Evolutionary conservation across 2,113 vertebrate species (phyloP).

Genomic region (Verasper variegatus): DNA sequence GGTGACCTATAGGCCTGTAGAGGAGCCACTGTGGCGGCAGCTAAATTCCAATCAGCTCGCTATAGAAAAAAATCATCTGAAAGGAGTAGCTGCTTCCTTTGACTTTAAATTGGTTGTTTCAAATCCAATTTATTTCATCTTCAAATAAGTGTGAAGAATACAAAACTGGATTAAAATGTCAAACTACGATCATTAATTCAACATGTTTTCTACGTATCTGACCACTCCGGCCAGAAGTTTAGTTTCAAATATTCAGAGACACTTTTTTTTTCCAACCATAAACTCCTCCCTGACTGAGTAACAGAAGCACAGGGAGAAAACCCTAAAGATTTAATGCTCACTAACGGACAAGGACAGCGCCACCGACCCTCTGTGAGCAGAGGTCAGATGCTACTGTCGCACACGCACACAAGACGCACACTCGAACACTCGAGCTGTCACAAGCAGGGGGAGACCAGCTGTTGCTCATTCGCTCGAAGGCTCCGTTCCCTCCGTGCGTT

Average conservation of each 20-base stretch:
- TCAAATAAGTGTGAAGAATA: background rate
- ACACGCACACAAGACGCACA: conserved; percentile 39
- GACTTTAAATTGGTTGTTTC: background rate
- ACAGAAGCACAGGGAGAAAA: background rate
- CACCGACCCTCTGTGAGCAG: conserved; percentile 35
- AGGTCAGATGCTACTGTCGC: conserved; percentile 52
- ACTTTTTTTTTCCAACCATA: background rate
- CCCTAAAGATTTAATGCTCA: background rate
- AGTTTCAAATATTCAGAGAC: background rate
- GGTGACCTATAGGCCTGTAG: conserved; percentile 21
- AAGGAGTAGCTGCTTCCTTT: background rate
- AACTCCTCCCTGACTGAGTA: background rate
- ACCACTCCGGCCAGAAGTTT: background rate
- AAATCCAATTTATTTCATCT: background rate
- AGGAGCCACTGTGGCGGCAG: background rate
- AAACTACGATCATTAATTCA: too few species aligned
- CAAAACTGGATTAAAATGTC: background rate
- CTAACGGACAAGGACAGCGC: conserved; percentile 22
- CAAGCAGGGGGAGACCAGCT: conserved; percentile 69
- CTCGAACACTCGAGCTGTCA: conserved; percentile 60
- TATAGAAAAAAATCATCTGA: background rate
- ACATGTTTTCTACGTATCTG: background rate
- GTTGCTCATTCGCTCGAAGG: conserved; percentile 71
- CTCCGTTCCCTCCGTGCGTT: conserved; percentile 61
- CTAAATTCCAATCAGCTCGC: background rate